These are phyloP conservation scores for Drepana falcataria DNA, from an alignment of 2,888 invertebrate genomes.

Conservation along the genomic window DNA sequence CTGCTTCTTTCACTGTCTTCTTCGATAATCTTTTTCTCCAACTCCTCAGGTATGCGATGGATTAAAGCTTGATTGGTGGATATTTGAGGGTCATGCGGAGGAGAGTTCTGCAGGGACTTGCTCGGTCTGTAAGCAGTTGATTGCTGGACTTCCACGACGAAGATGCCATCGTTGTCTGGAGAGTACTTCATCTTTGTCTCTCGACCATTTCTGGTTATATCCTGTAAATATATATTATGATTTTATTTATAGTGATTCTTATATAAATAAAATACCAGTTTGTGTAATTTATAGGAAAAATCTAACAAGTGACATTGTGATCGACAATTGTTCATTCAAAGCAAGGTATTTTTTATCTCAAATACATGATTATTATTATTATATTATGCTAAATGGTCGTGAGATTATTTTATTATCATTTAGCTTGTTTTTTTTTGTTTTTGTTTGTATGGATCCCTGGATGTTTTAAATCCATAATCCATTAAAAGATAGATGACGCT, in stretches of 20 bases:
- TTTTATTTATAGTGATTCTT: constrained; percentile 1
- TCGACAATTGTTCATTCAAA: too few species aligned
- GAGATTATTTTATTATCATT: too few species aligned
- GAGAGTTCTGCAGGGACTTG: constrained; percentile 51
- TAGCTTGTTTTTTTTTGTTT: too few species aligned
- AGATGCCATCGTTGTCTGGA: constrained; percentile 85
- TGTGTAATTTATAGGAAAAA: too few species aligned
- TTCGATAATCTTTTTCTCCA: constrained; percentile 45
- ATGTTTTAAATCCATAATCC: too few species aligned
- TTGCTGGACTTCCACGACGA: constrained; percentile 83
- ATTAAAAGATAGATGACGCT: too few species aligned
- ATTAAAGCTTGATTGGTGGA: constrained; percentile 72
- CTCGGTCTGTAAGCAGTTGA: constrained; percentile 60
- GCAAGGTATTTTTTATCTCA: too few species aligned
- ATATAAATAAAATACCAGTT: background rate
- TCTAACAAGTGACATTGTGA: too few species aligned
- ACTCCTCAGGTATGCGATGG: constrained; percentile 63
- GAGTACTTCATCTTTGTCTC: constrained; percentile 88
- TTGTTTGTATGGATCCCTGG: too few species aligned
- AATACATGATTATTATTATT: too few species aligned
- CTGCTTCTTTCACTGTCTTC: constrained; percentile 56
- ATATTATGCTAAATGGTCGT: too few species aligned
- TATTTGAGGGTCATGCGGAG: constrained; percentile 60
- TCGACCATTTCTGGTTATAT: constrained; percentile 83
- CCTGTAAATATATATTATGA: constrained; percentile 65